phyloP scores from a whole-genome alignment of 2,888 invertebrate species.

The Salticus scenicus region DNA sequence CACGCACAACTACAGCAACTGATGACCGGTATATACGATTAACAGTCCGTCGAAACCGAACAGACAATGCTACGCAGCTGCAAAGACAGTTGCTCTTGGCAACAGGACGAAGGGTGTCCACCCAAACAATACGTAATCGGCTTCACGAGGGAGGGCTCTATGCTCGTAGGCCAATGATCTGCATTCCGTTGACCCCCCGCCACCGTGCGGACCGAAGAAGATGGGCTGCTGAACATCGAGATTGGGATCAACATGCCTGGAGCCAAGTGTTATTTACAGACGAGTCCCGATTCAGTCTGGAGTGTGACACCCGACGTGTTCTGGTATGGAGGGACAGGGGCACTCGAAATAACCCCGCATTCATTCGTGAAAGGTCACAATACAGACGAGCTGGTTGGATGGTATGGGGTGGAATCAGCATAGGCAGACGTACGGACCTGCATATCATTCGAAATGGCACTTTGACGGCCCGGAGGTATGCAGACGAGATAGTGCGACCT shows the following conservation, averaged over 20 bases:
- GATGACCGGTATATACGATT: background rate
- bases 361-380: no score
- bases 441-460: no score
- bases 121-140: background rate
- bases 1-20: background rate
- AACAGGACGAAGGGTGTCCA: background rate
- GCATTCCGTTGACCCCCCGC: background rate
- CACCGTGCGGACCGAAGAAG: background rate
- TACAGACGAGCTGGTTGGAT: no score
- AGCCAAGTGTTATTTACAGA: background rate
- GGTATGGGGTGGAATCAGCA: no score
- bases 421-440: no score
- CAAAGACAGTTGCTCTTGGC: background rate
- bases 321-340: background rate
- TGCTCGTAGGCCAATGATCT: background rate
- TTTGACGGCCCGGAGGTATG: no score
- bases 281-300: constrained; percentile 4
- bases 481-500: no score
- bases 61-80: constrained; percentile 1
- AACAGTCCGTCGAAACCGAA: background rate
- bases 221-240: constrained; percentile 1
- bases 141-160: background rate
- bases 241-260: background rate
- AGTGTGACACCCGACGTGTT: background rate
- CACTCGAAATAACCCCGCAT: background rate